Conservation (phyloP, 2,888 invertebrate species). For the Watsonalla binaria region DNA sequence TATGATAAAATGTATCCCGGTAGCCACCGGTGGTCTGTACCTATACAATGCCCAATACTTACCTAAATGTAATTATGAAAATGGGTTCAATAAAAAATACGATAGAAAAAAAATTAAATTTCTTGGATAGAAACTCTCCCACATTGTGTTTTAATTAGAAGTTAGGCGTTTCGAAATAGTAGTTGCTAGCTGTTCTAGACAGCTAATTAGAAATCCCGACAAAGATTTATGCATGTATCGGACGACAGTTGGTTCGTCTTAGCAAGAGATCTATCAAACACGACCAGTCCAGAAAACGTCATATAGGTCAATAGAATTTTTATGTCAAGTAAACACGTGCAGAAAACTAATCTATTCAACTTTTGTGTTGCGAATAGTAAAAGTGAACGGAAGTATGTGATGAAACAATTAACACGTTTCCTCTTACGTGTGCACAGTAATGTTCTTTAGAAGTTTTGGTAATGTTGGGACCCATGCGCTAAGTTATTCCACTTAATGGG, state of each 20-base stretch:
- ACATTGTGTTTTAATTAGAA: too few relatives aligned
- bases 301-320: too few relatives aligned
- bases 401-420: too few relatives aligned
- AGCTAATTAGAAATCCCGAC: constrained; percentile 42
- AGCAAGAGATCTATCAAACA: constrained; percentile 19
- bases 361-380: too few relatives aligned
- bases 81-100: constrained; percentile 29
- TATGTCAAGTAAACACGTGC: too few relatives aligned
- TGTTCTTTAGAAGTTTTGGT: neutral
- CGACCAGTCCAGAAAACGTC: constrained; percentile 17
- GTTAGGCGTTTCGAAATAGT: constrained; percentile 4
- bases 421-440: neutral
- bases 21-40: constrained; percentile 18
- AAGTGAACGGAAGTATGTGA: too few relatives aligned
- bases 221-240: constrained; percentile 29
- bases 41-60: constrained; percentile 18
- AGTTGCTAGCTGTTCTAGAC: constrained; percentile 12
- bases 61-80: constrained; percentile 26
- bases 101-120: constrained; percentile 36
- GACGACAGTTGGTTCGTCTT: constrained; percentile 15
- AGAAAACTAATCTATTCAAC: too few relatives aligned
- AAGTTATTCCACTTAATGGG: neutral
- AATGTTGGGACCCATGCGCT: neutral
- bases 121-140: constrained; percentile 23
- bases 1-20: constrained; percentile 34